These are phyloP conservation scores for Phodopus roborovskii DNA, from an alignment of 2,113 vertebrate species.

Conservation along the genomic window DNA sequence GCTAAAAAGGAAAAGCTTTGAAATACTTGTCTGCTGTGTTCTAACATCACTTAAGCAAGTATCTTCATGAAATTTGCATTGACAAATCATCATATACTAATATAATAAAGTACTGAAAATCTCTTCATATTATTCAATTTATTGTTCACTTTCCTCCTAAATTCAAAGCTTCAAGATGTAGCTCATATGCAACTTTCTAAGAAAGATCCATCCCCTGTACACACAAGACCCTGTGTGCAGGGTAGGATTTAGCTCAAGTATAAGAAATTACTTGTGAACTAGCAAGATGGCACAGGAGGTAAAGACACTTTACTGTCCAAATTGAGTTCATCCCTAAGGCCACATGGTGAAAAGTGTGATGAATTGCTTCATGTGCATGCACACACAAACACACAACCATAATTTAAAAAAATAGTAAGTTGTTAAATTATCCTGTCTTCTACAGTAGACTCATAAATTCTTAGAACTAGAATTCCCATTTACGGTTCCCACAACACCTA, in stretches of 20 bases:
- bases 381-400: background rate
- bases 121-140: conserved; percentile 43
- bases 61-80: conserved; percentile 50
- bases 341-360: background rate
- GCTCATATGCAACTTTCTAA: conserved; percentile 4
- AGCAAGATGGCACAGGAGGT: background rate
- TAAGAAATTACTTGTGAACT: conserved; percentile 5
- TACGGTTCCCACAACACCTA: background rate
- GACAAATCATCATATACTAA: conserved; percentile 22
- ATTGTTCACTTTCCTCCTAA: conserved; percentile 28
- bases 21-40: conserved; percentile 44
- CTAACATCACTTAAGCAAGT: conserved; percentile 31
- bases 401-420: background rate
- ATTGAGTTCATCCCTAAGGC: background rate
- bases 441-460: conserved; percentile 34
- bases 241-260: background rate
- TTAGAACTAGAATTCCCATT: conserved; percentile 6
- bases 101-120: conserved; percentile 51
- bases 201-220: background rate
- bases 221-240: background rate
- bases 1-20: conserved; percentile 50
- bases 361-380: too few relatives aligned
- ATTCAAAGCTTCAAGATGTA: conserved; percentile 54
- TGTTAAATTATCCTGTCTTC: conserved; percentile 34
- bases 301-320: background rate